Evolutionary conservation across 2,888 invertebrate genomes (phyloP).

Genomic region (Hirtodrosophila confusa): DNA sequence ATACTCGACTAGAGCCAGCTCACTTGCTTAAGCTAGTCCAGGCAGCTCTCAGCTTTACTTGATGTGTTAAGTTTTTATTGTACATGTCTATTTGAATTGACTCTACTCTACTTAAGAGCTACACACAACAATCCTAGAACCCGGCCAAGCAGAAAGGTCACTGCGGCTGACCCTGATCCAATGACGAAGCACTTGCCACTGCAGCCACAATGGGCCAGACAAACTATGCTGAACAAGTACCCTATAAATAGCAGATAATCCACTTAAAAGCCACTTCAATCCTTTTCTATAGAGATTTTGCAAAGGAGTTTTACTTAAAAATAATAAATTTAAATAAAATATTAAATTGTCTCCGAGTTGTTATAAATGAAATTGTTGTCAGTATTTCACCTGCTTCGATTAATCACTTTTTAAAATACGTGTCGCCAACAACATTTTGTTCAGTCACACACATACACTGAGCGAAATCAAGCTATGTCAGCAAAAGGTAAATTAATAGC

Average conservation of each 20-base stretch:
- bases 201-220: constrained; percentile 18
- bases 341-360: constrained; percentile 1
- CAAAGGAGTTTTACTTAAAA: too few relatives aligned
- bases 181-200: constrained; percentile 57
- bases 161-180: constrained; percentile 38
- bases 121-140: background rate
- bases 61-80: constrained; percentile 36
- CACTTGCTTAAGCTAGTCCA: background rate
- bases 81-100: background rate
- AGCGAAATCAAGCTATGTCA: background rate
- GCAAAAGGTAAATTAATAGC: too few relatives aligned
- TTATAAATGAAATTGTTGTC: constrained; percentile 30
- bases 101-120: background rate
- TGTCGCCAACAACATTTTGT: constrained; percentile 13
- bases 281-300: background rate
- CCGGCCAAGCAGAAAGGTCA: constrained; percentile 59
- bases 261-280: background rate
- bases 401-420: constrained; percentile 36
- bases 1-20: too few relatives aligned
- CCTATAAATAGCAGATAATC: too few relatives aligned
- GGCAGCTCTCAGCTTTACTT: constrained; percentile 8
- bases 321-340: too few relatives aligned
- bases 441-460: constrained; percentile 11
- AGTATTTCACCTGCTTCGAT: constrained; percentile 20
- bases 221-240: constrained; percentile 1